Evolutionary conservation across 2,888 invertebrate species (phyloP).

Genomic region (Melanargia galathea): DNA sequence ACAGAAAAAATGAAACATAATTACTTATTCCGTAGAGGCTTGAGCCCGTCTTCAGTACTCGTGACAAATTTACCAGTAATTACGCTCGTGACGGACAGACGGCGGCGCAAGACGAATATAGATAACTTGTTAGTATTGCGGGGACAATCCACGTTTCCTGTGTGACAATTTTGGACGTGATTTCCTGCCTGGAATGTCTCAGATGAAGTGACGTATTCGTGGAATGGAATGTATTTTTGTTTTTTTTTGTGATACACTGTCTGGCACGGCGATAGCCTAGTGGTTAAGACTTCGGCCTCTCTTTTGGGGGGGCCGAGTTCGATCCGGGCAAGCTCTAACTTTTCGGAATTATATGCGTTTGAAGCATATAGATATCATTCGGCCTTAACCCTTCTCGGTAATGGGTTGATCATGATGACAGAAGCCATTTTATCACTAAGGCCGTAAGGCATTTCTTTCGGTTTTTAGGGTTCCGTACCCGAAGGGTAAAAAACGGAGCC

Average conservation of each 20-base stretch:
- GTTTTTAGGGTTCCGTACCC: too few relatives aligned
- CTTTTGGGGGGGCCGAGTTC: too few relatives aligned
- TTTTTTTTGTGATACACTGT: background rate
- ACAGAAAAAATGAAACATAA: background rate
- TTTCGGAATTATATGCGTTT: too few relatives aligned
- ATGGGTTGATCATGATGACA: too few relatives aligned
- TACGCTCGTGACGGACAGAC: slow-evolving; percentile 52
- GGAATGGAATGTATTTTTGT: background rate
- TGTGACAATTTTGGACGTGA: slow-evolving; percentile 66
- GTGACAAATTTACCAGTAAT: slow-evolving; percentile 43
- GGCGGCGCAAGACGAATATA: slow-evolving; percentile 56
- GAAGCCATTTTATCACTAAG: too few relatives aligned
- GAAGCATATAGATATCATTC: too few relatives aligned
- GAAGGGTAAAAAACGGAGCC: too few relatives aligned
- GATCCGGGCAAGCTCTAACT: too few relatives aligned
- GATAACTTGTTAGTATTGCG: slow-evolving; percentile 55
- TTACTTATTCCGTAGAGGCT: slow-evolving; percentile 7
- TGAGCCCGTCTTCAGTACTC: slow-evolving; percentile 13
- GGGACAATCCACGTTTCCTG: slow-evolving; percentile 59
- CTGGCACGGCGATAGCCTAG: too few relatives aligned
- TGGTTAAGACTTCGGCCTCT: too few relatives aligned
- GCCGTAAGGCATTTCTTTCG: too few relatives aligned
- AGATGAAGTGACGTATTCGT: slow-evolving; percentile 21
- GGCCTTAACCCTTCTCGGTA: too few relatives aligned
- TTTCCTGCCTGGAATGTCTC: slow-evolving; percentile 53